These are phyloP conservation scores for Brachionus angularis DNA, from an alignment of 1,140 invertebrate genomes.

Conservation along the genomic window DNA sequence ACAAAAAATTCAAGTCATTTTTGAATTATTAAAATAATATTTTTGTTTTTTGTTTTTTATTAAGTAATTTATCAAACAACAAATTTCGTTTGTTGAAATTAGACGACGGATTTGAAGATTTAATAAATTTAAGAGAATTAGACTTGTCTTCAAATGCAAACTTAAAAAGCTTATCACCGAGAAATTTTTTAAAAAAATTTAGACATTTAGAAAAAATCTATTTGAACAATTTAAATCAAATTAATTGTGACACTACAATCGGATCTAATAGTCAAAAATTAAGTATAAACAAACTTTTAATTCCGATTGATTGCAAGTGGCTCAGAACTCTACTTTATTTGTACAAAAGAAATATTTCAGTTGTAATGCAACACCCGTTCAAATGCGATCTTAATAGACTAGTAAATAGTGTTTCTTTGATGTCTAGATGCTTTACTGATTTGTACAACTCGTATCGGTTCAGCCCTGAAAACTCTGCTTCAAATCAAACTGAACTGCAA, in stretches of 20 bases:
- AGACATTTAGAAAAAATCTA: conserved; percentile 31
- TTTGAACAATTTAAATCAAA: conserved; percentile 23
- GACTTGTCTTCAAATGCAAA: conserved; percentile 34
- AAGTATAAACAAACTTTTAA: conserved; percentile 13
- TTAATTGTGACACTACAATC: conserved; percentile 30
- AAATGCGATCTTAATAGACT: conserved; percentile 17
- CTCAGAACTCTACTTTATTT: conserved; percentile 21
- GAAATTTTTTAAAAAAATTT: conserved; percentile 34
- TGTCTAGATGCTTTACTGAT: conserved; percentile 22
- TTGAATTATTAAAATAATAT: no score
- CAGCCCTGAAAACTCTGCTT: no score
- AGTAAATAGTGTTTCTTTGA: conserved; percentile 26
- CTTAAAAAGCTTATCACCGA: conserved; percentile 16
- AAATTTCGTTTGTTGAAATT: conserved; percentile 13
- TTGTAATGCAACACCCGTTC: conserved; percentile 1
- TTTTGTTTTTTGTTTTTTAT: neutral
- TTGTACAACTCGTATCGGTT: conserved; percentile 22
- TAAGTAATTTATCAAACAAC: conserved; percentile 39
- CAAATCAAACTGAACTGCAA: neutral
- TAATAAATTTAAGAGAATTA: neutral
- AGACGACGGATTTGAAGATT: conserved; percentile 33
- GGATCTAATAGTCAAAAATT: no score
- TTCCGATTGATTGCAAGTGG: conserved; percentile 37
- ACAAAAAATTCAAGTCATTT: no score
- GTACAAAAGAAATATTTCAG: conserved; percentile 23